Evolutionary conservation across 2,888 invertebrate species (phyloP).

Genomic region (Netelia fuscicornis): DNA sequence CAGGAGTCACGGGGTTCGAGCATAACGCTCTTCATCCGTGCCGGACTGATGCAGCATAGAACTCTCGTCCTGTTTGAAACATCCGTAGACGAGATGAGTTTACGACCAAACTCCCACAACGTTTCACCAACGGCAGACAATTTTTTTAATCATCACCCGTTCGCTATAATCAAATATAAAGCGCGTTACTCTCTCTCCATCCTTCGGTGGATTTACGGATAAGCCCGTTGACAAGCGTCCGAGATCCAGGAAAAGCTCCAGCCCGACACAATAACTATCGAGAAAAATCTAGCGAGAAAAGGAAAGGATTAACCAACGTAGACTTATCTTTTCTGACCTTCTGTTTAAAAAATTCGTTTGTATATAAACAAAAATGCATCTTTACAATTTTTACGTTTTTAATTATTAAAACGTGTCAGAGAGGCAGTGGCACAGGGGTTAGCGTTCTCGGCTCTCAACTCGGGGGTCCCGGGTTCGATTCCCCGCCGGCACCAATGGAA

Average conservation of each 20-base stretch:
- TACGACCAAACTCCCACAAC: slow-evolving; percentile 8
- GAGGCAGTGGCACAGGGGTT: too few species aligned
- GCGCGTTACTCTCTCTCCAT: not conserved
- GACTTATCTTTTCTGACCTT: not conserved
- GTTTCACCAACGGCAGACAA: slow-evolving; percentile 15
- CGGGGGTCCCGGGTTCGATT: too few species aligned
- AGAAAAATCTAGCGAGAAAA: not conserved
- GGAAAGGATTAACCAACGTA: not conserved
- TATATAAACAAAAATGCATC: too few species aligned
- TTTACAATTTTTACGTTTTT: too few species aligned
- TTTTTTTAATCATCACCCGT: slow-evolving; percentile 62
- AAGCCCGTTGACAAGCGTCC: slow-evolving; percentile 5
- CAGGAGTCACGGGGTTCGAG: not conserved
- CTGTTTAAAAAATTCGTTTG: too few species aligned
- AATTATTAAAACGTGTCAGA: too few species aligned
- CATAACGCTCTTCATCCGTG: slow-evolving; percentile 30
- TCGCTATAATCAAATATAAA: slow-evolving; percentile 59
- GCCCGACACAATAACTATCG: not conserved
- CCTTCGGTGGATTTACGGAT: slow-evolving; percentile 5
- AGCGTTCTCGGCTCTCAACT: too few species aligned
- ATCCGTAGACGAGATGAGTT: slow-evolving; percentile 51
- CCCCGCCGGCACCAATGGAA: too few species aligned
- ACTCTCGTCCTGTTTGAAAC: slow-evolving; percentile 18
- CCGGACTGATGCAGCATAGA: slow-evolving; percentile 57
- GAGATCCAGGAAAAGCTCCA: not conserved